Evolutionary conservation across 2,888 invertebrate genomes (phyloP), one percentile per base, ranked within the genome.

Genomic region (Drosophila sordidapex): DNA sequence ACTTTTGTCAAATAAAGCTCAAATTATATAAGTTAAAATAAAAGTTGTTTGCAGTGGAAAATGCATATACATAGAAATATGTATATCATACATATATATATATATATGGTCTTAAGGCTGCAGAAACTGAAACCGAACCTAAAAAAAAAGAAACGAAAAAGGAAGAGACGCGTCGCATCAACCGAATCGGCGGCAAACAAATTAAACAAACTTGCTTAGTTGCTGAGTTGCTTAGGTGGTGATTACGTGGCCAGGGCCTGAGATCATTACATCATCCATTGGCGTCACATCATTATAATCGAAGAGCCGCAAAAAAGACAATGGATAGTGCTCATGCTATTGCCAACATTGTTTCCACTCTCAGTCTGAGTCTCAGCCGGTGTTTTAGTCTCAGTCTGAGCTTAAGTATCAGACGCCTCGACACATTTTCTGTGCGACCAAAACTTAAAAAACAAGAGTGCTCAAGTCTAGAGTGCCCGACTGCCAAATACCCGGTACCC

Each of bases 221-320:
- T 69, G 74, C 75, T 74, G 52, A 65, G 74, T 38, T 74, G 70
- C 25, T 63, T 63, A 27, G 76, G 68, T 65, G 60, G 27, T 79
- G 82, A 75, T 83, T 83, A 83, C 85, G 83, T 83, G 73, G 85
- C 79, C 69, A 36, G 69, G 77, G 77, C 64, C 67, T 80, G 67
- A 67, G 73, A 72, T 68, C 62, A 74, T 84, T 84, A 74, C 84
- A 84, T 84, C 87, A 84, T 74, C 68, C 77, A 77, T 74, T 67
- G 74, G 70, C 79, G 76, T 79, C 79, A 72, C 80, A 82, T 82
- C 87, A 84, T 87, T 87, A 84, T 78, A 87, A 84, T 87, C 84
- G 84, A 84, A 84, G 80, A 87, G 80, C 71, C 78, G 76, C 79
- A 83, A 76, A 78, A 76, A 53, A 83, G 76, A 83, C 81, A 82